Conservation (phyloP, 1,140 invertebrate genomes). For the Asobara japonica region DNA sequence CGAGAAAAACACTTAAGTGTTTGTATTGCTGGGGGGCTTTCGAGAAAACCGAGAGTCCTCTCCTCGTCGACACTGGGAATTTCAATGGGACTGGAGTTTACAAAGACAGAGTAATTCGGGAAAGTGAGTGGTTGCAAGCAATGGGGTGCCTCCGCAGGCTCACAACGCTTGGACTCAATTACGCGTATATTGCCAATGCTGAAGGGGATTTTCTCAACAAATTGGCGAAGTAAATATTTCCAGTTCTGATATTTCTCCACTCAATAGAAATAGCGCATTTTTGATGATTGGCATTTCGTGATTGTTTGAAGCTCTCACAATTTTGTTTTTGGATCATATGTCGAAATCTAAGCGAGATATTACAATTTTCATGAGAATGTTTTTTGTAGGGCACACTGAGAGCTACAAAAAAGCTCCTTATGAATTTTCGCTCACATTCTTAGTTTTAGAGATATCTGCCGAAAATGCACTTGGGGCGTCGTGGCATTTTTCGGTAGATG, state of each 20-base stretch:
- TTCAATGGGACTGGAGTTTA: conserved; percentile 17
- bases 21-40: conserved; percentile 44
- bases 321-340: too few species aligned
- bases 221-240: conserved; percentile 37
- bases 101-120: conserved; percentile 22
- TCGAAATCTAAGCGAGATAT: too few species aligned
- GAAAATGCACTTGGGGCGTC: too few species aligned
- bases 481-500: too few species aligned
- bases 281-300: too few species aligned
- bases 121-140: conserved; percentile 39
- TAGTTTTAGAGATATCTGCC: too few species aligned
- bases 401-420: too few species aligned
- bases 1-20: conserved; percentile 38
- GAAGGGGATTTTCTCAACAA: conserved; percentile 39
- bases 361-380: too few species aligned
- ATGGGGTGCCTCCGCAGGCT: conserved; percentile 38
- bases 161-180: conserved; percentile 41
- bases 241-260: neutral
- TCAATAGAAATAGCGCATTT: neutral
- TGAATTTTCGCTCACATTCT: too few species aligned
- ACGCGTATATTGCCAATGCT: conserved; percentile 42
- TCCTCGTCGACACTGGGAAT: conserved; percentile 11
- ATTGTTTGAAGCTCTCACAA: too few species aligned
- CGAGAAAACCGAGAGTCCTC: conserved; percentile 30
- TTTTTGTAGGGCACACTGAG: too few species aligned